Base-by-base conservation (phyloP, 2,797 vertebrate genomes). In the Pterois miles region DNA sequence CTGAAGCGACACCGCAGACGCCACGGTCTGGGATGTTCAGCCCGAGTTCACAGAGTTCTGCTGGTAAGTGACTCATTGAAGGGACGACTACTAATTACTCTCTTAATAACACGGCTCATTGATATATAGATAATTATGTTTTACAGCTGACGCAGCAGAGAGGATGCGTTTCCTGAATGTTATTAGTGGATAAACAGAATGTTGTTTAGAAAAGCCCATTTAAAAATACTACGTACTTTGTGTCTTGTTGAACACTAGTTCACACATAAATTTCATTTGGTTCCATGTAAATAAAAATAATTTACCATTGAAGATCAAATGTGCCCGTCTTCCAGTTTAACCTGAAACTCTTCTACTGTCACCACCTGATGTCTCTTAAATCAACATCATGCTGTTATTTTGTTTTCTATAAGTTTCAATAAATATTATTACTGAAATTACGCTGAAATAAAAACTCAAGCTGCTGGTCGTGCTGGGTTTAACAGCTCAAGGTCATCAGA, bases 41-140 rank as follows among this genome's bases (percentile, higher is more conserved):
- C 65, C 53, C 9, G 1, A 65, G 60, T 53, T 23, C 23, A 14
- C 22, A 12, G 18, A 8, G 12, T 22, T 73, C 62, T 29, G 65
- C 56, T 11, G 86, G 90, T 92, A 63, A 86, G 84, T 86, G 18
- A 16, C 20, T 23, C 48, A 76, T 25, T 65, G 18, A 66, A 40
- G 25, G 8, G 65, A 70, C n/a, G 18, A 40, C 1, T 34, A 60
- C 52, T 1, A 8, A 50, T 11, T n/a, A 48, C 25, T 68, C 13
- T 0, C 23, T 75, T 18, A 18, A 62, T 7, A 10, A 58, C 31
- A 20, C 18, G 14, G 14, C 16, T 76, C 22, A 46, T 62, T 52
- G 67, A 5, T 18, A 43, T 27, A 29, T 8, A 43, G 9, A 74
- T 20, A 9, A 27, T 12, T 27, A 2, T 23, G 46, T 72, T 53